A percentile compares a stretch with the other conserved stretches of the same genome.
phyloP scores from a whole-genome alignment of 1,140 invertebrate species.

The Pogonomyrmex barbatus region DNA sequence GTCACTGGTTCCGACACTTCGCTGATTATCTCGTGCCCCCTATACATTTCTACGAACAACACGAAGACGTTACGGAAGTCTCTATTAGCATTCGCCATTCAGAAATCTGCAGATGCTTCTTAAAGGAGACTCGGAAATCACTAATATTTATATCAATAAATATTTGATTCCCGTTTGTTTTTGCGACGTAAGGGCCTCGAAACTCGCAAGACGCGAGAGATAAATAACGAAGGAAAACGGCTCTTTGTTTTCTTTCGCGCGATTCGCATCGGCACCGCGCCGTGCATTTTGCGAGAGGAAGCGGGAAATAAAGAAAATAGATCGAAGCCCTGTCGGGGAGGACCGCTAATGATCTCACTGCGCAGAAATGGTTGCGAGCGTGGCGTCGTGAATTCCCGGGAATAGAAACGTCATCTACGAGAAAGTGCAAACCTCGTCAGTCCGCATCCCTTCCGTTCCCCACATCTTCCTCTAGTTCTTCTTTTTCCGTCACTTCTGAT shows the following conservation, averaged over 20 bases:
- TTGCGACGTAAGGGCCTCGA: background rate
- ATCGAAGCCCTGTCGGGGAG: slow-evolving; percentile 12
- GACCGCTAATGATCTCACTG: slow-evolving; percentile 58
- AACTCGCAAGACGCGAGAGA: background rate
- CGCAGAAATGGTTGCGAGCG: slow-evolving; percentile 33
- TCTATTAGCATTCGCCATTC: slow-evolving; percentile 1
- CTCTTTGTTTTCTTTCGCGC: slow-evolving; percentile 18
- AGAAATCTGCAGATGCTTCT: background rate
- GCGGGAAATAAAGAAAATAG: slow-evolving; percentile 42
- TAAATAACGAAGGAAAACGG: slow-evolving; percentile 12
- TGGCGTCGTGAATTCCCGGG: slow-evolving; percentile 43
- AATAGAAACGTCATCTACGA: slow-evolving; percentile 66
- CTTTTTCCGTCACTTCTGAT: background rate
- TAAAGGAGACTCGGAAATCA: background rate
- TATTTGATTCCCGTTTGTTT: background rate
- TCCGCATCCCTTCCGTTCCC: slow-evolving; percentile 36
- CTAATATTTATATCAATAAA: background rate
- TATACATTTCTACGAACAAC: background rate
- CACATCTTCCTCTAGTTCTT: slow-evolving; percentile 21
- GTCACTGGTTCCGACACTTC: slow-evolving; percentile 22
- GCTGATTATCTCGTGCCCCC: background rate
- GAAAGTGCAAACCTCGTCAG: slow-evolving; percentile 62
- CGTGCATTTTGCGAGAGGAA: slow-evolving; percentile 25
- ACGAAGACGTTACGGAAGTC: slow-evolving; percentile 1
- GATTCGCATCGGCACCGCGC: slow-evolving; percentile 9